These are phyloP conservation scores for Triplophysa yarkandensis DNA, from an alignment of 2,797 vertebrate genomes.

Conservation along the genomic window DNA sequence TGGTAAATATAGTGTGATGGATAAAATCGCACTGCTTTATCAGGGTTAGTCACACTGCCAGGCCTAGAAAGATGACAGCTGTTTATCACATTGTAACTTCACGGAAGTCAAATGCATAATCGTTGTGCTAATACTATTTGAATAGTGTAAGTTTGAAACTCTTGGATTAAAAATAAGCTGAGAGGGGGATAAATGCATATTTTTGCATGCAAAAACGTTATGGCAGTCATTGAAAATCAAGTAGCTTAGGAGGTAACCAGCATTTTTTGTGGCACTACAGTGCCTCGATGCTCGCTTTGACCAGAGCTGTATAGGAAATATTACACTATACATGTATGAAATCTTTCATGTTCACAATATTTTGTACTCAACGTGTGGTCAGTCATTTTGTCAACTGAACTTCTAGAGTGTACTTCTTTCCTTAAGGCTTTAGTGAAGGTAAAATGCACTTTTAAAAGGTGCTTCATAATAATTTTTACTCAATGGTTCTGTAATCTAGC, in stretches of 20 bases:
- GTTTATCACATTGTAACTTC: conserved; percentile 59
- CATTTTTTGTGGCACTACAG: conserved; percentile 56
- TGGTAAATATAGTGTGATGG: conserved; percentile 72
- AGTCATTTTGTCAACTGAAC: too few relatives aligned
- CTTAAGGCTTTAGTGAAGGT: too few relatives aligned
- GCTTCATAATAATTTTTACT: too few relatives aligned
- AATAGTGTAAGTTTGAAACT: conserved; percentile 74
- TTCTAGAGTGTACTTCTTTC: too few relatives aligned
- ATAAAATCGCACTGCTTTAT: conserved; percentile 73
- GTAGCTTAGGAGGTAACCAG: conserved; percentile 64
- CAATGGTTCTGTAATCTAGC: too few relatives aligned
- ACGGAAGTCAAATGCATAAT: conserved; percentile 69
- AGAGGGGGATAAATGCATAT: conserved; percentile 67
- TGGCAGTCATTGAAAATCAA: conserved; percentile 56
- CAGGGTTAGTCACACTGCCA: conserved; percentile 74
- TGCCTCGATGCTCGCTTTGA: conserved; percentile 46
- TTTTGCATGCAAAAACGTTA: conserved; percentile 71
- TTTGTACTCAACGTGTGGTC: neutral
- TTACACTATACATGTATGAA: conserved; percentile 7
- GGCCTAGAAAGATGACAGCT: conserved; percentile 73
- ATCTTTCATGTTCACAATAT: neutral
- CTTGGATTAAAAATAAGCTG: conserved; percentile 81
- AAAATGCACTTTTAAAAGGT: too few relatives aligned
- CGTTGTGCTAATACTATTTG: conserved; percentile 77
- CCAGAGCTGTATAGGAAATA: conserved; percentile 9